These are phyloP conservation scores for Parasteatoda lunata DNA, from an alignment of 2,888 invertebrate genomes.

Conservation along the genomic window DNA sequence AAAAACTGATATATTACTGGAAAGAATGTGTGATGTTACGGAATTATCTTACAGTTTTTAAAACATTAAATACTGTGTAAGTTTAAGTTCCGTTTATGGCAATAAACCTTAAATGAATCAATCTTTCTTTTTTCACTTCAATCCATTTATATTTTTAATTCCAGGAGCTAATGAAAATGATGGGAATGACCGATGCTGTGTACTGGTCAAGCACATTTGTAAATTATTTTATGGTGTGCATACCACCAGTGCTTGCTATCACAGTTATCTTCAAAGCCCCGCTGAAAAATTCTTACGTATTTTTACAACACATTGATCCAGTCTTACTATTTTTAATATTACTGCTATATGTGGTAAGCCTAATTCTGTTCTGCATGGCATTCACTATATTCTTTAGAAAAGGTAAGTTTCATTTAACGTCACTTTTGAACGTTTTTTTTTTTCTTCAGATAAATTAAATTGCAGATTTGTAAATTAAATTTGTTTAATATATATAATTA, in stretches of 20 bases:
- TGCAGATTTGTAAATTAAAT: no score
- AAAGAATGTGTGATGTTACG: no score
- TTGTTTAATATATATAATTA: no score
- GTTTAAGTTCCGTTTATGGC: no score
- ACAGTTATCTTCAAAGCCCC: constrained; percentile 51
- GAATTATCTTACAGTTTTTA: no score
- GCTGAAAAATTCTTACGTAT: constrained; percentile 12
- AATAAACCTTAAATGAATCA: no score
- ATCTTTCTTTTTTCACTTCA: no score
- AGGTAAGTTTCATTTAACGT: constrained; percentile 33
- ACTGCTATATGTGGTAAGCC: constrained; percentile 39
- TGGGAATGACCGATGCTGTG: constrained; percentile 69
- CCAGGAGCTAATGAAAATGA: constrained; percentile 70
- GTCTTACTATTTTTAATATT: constrained; percentile 55
- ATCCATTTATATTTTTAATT: not conserved
- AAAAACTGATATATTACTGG: no score
- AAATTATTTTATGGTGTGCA: constrained; percentile 56
- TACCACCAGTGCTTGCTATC: constrained; percentile 51
- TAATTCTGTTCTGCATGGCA: constrained; percentile 66
- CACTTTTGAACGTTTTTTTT: no score
- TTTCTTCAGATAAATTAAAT: no score
- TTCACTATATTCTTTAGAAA: constrained; percentile 68
- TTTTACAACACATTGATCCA: constrained; percentile 36
- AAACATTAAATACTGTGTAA: no score
- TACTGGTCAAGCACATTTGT: constrained; percentile 69